These are phyloP conservation scores for Pseudolaguvia tuberculata DNA, from an alignment of 2,113 vertebrate species.

Conservation along the genomic window DNA sequence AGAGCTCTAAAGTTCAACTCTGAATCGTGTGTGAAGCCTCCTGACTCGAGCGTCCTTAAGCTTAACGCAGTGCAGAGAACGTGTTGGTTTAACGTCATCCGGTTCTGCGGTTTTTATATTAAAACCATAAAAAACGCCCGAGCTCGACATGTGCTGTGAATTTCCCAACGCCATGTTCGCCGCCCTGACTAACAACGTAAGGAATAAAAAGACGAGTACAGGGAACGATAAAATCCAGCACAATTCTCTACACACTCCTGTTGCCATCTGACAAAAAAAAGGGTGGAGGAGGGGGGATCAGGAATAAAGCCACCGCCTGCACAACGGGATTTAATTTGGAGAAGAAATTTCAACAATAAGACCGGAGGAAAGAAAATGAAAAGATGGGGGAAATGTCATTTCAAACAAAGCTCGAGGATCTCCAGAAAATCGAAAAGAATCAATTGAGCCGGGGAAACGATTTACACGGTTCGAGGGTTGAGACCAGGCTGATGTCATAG, in stretches of 20 bases:
- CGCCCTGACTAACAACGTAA: not conserved
- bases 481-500: too few species aligned
- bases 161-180: not conserved
- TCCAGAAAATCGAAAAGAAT: not conserved
- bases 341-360: not conserved
- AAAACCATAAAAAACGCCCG: conserved; percentile 28
- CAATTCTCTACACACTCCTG: conserved; percentile 10
- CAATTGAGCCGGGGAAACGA: not conserved
- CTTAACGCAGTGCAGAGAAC: not conserved
- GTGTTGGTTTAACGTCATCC: not conserved
- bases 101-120: conserved; percentile 1
- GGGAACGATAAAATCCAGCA: conserved; percentile 25
- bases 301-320: not conserved
- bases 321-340: not conserved
- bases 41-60: not conserved
- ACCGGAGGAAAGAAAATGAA: not conserved
- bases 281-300: too few species aligned
- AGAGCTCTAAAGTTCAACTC: not conserved
- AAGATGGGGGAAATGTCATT: not conserved
- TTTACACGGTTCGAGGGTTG: too few species aligned
- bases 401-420: not conserved
- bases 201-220: conserved; percentile 12
- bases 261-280: conserved; percentile 7
- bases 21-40: not conserved
- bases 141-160: not conserved